Evolutionary conservation across 2,888 invertebrate genomes (phyloP), one percentile per base, ranked within the genome.

Genomic region (Drosophila nr. perissopoda): DNA sequence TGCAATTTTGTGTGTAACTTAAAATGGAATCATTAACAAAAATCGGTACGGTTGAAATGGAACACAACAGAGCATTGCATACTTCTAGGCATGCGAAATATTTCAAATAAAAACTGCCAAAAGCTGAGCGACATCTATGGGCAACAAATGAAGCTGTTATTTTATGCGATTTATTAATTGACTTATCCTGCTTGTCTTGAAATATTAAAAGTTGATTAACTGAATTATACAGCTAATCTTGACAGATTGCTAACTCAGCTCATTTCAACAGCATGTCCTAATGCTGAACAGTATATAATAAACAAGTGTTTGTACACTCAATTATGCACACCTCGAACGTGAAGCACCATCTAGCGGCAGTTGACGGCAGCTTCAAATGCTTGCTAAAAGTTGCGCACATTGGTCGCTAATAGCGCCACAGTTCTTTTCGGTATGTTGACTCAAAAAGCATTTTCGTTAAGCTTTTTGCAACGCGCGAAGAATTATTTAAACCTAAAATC

Each of bases 281-380:
- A 13, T 45, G 13, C 1, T 21, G 2, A 2, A 16, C 7, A 16
- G 4, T 8, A 8, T 16, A 4, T 8, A 2, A 13, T 16, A 7
- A 45, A 45, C n/a, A 11, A 1, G 42, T 42, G 2, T 2, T 42
- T 21, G 21, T 11, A 21, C 5, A 21, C 42, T 5, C 21, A 45
- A 16, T 16, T 25, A 7, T 16, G 21, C 45, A 8, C 25, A 8
- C 8, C 2, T 8, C 45, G 21, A 13, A 21, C 16, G 16, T 4
- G 11, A 25, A 31, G 33, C 71, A 42, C 62, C 74, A 64, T 49
- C 78, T 70, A 36, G 27, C 49, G 62, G 33, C 48, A 42, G 36
- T 7, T 16, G 3, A 5, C 1, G 18, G 18, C 8, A 38, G 7
- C 29, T 25, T 0, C 16, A 36, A 27, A 8, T n/a, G n/a, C 10